These are phyloP conservation scores for Chiridota heheva DNA, from an alignment of 35 echinoderm and acorn worm species.

Conservation along the genomic window DNA sequence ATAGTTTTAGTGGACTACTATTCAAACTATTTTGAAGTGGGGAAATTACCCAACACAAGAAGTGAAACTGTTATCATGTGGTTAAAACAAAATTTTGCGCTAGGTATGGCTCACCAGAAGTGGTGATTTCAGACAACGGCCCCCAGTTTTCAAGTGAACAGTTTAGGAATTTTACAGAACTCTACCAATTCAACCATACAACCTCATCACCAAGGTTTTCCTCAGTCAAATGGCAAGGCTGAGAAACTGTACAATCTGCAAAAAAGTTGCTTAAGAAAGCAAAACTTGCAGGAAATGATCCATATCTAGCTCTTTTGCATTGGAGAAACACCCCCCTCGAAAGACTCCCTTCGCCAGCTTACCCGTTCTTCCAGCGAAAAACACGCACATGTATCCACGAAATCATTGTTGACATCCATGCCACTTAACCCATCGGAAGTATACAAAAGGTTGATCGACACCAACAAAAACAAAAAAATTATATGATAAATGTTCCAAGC, in stretches of 20 bases:
- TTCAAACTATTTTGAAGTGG: conserved; percentile 55
- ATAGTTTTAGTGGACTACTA: conserved; percentile 62
- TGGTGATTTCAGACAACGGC: neutral
- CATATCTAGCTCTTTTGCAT: neutral
- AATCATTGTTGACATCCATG: no score
- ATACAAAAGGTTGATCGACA: no score
- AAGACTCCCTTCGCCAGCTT: neutral
- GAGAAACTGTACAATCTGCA: neutral
- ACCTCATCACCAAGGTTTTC: neutral
- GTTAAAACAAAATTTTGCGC: neutral
- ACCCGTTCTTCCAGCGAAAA: no score
- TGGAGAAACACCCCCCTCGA: neutral
- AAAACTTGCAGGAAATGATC: neutral
- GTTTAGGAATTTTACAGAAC: neutral
- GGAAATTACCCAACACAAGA: conserved; percentile 1
- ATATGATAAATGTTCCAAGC: no score
- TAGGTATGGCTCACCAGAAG: neutral
- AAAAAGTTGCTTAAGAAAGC: conserved; percentile 12
- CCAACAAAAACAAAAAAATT: no score
- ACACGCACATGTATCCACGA: no score
- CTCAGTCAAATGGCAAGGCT: neutral
- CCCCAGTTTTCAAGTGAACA: neutral
- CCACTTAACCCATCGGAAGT: no score
- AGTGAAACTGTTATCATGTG: neutral
- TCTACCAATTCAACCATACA: neutral